phyloP scores from a whole-genome alignment of 2,888 invertebrate genomes.

The Sphaerophoria rueppellii region DNA sequence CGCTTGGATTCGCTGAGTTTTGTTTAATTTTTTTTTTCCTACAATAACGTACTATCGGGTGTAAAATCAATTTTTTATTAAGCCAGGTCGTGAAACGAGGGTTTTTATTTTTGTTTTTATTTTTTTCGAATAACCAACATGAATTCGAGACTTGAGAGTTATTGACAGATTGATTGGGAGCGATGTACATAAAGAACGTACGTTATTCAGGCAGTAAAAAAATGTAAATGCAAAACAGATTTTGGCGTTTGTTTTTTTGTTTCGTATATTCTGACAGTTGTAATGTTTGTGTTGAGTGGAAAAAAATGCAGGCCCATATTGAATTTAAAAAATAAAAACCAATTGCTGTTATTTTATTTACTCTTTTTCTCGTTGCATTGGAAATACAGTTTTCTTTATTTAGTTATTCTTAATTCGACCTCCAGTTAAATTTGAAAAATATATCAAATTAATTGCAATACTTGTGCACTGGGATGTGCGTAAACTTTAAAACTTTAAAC shows the following conservation, averaged over 20 bases:
- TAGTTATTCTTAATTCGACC: too few species aligned
- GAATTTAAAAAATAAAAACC: too few species aligned
- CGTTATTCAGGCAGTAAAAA: neutral
- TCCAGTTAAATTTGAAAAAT: too few species aligned
- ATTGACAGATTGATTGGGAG: constrained; percentile 54
- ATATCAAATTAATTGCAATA: too few species aligned
- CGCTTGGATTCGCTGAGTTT: neutral
- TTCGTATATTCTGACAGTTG: neutral
- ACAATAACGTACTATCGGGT: constrained; percentile 9
- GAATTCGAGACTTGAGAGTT: constrained; percentile 28
- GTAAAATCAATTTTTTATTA: constrained; percentile 58
- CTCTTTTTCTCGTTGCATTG: too few species aligned
- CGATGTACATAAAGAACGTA: neutral
- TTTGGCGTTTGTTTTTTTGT: constrained; percentile 6
- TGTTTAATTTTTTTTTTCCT: neutral
- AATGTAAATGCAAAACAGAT: constrained; percentile 48
- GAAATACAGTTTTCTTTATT: too few species aligned
- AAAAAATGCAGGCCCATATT: too few species aligned
- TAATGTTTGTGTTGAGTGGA: neutral
- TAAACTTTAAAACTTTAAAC: too few species aligned
- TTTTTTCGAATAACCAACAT: constrained; percentile 28
- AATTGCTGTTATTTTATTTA: too few species aligned
- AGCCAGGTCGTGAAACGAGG: constrained; percentile 35
- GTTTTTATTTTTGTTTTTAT: neutral
- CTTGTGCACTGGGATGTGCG: too few species aligned